Evolutionary conservation across 2,113 vertebrate genomes (phyloP), one percentile per base, ranked within the genome.

Genomic region (Centropus unirufus): DNA sequence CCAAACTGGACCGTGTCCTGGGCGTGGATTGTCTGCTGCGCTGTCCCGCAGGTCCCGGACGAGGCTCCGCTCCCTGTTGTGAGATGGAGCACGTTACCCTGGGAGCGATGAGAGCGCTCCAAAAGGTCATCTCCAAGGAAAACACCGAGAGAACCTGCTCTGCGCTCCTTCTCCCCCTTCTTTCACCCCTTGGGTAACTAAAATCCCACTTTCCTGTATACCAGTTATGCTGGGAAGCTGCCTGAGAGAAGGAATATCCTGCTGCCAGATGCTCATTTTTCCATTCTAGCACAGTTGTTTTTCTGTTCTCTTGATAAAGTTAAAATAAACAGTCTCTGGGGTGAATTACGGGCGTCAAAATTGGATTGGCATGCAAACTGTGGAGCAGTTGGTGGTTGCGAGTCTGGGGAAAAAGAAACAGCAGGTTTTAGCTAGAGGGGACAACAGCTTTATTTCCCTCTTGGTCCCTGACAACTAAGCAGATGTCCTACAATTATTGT

Each of bases 341-440:
- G 98, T 88, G 96, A 95, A 70, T 88, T 87, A 42, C 93, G 96
- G 95, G 97, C 97, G 23, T 97, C 96, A 95, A 89, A 95, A 98
- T 96, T 94, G 96, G 97, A 96, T 98, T 98, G 98, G 98, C 98
- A 98, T 96, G 17, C 93, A 94, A 98, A 97, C 96, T 23, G 63
- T 57, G 20, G 89, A 98, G 98, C 98, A 98, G 98, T 98, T 98
- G 98, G 97, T 97, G 97, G 96, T 83, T 90, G 91, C 47, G 97
- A 96, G 98, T 90, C 97, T 93, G 89, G 98, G 98, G 98, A 98
- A 85, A 96, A 95, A 29, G 42, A 92, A 97, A 97, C 96, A 98
- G 97, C 98, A 98, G 98, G 97, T 98, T 98, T 97, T 98, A 96
- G 98, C 98, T 98, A 96, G 98, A 98, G 98, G 98, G 98, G 98